Base-by-base conservation (phyloP, 2,797 vertebrate genomes). In the Acrossocheilus fasciatus region DNA sequence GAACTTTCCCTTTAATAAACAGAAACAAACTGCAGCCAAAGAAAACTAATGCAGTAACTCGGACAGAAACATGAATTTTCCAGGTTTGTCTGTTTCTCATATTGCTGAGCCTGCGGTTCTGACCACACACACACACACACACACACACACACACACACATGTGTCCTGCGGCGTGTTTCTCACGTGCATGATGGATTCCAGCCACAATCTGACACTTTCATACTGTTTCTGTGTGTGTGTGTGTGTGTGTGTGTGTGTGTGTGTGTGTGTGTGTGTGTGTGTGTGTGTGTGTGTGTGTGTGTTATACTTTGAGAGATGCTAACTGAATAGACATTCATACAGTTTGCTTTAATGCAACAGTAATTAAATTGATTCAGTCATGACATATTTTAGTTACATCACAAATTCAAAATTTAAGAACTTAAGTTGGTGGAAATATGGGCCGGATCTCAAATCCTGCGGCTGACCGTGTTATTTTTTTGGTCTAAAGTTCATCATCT, bases 61-160 rank as follows among this genome's bases (percentile, higher is more conserved):
- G 17, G n/a, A 18, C 45, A 50, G 72, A 74, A 50, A 62, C 77
- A 45, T 45, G 57, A 8, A 80, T 80, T 66, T 80, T 66, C 78
- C 78, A 80, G 78, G 59, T 80, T 64, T 80, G 14, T 80, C 75
- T 57, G 75, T 78, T 81, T 81, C 62, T 23, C 14, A 36, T 68
- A 50, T 81, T 81, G 79, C 43, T 50, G 64, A 81, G 79, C 43
- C 62, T 68, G 79, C 15, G 6, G 43, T 81, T 68, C 43, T 68
- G 52, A 66, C 20, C 41, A 30, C 78, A 80, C 78, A 80, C 59
- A 64, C 41, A 62, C 36, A 36, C 74, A 57, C 23, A 26, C 70
- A 7, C 64, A 34, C 64, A 66, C 30, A 41, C 36, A 41, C 70
- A 73, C 41, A 45, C 0, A 17, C 6, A 17, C 43, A 3, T 7